phyloP scores from a whole-genome alignment of 64 coral and sea anemone genomes.

The Porites lutea region DNA sequence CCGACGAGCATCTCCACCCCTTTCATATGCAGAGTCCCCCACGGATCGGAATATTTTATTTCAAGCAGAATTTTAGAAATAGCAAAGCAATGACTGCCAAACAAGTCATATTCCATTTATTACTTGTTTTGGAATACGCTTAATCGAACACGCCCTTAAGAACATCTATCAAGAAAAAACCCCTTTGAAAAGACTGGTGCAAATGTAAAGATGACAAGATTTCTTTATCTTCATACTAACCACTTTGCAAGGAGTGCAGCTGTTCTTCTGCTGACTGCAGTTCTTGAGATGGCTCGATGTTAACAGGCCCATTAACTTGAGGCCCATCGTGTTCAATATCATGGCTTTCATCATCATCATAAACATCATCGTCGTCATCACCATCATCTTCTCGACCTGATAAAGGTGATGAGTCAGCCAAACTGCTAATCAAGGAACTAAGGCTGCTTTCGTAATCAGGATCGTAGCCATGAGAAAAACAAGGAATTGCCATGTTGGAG shows the following conservation, averaged over 20 bases:
- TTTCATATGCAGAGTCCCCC: no score
- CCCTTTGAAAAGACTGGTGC: neutral
- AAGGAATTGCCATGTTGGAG: neutral
- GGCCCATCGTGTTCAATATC: neutral
- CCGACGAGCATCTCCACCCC: no score
- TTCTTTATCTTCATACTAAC: neutral
- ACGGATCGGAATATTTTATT: no score
- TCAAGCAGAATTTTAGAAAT: no score
- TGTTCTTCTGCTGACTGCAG: neutral
- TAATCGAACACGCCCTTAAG: no score
- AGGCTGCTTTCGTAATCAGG: neutral
- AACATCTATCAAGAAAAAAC: no score
- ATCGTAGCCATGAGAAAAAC: neutral
- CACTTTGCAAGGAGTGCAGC: conserved; percentile 2
- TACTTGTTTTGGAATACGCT: no score
- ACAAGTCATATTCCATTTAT: no score
- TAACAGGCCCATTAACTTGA: neutral
- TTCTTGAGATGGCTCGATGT: neutral
- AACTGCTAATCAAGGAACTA: neutral
- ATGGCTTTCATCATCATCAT: no score
- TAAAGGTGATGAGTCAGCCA: neutral
- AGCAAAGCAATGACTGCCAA: no score
- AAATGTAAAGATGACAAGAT: no score
- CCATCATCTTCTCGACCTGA: neutral
- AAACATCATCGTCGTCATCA: neutral